Conservation (phyloP, 2,888 invertebrate genomes). For the Artemia sp. region DNA sequence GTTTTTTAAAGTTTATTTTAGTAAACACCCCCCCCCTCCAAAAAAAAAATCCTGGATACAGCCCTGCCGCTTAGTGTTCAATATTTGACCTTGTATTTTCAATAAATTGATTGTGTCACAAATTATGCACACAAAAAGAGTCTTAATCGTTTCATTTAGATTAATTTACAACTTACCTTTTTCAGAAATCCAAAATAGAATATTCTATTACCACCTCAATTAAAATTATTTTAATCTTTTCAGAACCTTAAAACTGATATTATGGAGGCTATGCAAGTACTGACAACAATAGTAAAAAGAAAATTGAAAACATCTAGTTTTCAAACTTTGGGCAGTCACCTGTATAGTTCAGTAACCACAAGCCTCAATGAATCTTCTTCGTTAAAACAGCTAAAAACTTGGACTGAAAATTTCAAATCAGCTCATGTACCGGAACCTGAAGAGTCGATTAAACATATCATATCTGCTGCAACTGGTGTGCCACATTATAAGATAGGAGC, state of each 20-base stretch:
- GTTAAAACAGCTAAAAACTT: not conserved
- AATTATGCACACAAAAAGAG: too few relatives aligned
- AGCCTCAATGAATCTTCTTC: not conserved
- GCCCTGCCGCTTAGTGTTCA: too few relatives aligned
- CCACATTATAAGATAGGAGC: not conserved
- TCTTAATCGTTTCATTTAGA: too few relatives aligned
- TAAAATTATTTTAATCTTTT: too few relatives aligned
- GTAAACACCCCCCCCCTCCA: too few relatives aligned
- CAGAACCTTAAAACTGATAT: not conserved
- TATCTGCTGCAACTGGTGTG: not conserved
- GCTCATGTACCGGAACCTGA: not conserved
- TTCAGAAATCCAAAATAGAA: too few relatives aligned
- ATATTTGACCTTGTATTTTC: too few relatives aligned
- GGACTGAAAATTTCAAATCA: constrained; percentile 3
- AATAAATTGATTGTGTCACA: too few relatives aligned
- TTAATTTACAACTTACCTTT: too few relatives aligned
- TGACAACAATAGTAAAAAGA: not conserved
- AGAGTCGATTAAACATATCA: constrained; percentile 4
- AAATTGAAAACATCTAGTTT: not conserved
- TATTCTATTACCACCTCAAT: too few relatives aligned
- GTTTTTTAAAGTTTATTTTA: too few relatives aligned
- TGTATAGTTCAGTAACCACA: not conserved
- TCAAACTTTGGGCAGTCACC: not conserved
- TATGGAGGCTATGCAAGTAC: not conserved
- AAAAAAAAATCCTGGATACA: too few relatives aligned